Evolutionary conservation across 2,797 vertebrate genomes (phyloP), one percentile per base, ranked within the genome.

Genomic region (Vireo griseus): DNA sequence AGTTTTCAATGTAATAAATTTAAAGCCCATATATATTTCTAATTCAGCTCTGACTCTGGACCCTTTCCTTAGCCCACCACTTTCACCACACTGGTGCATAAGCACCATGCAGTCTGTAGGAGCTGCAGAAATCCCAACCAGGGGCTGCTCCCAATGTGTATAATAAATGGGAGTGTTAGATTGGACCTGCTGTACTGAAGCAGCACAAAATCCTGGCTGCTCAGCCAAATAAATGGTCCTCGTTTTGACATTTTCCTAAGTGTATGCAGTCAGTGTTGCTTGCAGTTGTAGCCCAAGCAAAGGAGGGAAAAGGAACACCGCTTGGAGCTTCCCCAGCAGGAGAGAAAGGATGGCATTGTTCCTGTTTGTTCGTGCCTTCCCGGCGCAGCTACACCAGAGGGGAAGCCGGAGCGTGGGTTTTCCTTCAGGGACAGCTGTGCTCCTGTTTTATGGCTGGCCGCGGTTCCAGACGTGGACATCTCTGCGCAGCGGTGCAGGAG

Each of bases 401-500:
- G 31, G 74, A 61, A 88, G 67, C 33, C 0, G 1, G n/a, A 54
- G 22, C 28, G 6, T 6, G 47, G 16, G 3, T 25, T 90, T 86
- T 90, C 40, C 39, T 67, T 61, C 61, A 29, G 47, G 47, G 29
- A 33, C 42, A 68, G 58, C 40, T 92, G 57, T 71, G 54, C 6
- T 57, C 33, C 25, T 15, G 5, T 35, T 57, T 22, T n/a, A 5
- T 37, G 76, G 26, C 76, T 58, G 50, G 52, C 22, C 1, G 1
- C 25, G 7, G 25, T 8, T 65, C 45, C 13, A 3, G 35, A 6
- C 0, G 0, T 0, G 8, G 39, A 20, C 33, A 47, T 74, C 42
- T 50, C 50, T 0, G 31, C 0, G 1, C 66, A 31, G 52, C 8
- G 35, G 11, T 68, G 37, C 45, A 11, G 62, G 39, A 68, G 54